Evolutionary conservation across 2,888 invertebrate genomes (phyloP).

Genomic region (Nasonovia ribisnigri): DNA sequence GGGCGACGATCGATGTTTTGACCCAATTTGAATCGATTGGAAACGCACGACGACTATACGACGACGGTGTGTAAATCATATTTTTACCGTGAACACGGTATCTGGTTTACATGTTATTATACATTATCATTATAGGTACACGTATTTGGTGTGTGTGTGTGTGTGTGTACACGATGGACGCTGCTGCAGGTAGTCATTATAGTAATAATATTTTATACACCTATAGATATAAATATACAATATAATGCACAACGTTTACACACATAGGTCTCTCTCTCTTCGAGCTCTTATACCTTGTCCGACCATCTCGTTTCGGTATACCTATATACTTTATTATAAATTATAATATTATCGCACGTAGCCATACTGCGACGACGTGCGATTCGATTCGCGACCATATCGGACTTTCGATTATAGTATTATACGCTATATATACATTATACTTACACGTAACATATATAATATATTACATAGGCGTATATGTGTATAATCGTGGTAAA

Average conservation of each 20-base stretch:
- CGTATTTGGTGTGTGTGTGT: not conserved
- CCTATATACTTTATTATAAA: not conserved
- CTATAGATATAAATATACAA: not conserved
- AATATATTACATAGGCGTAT: not conserved
- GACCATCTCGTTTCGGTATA: not conserved
- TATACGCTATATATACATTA: not conserved
- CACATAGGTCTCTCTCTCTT: not conserved
- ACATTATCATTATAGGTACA: not conserved
- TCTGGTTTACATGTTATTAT: slow-evolving; percentile 46
- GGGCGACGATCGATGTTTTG: not conserved
- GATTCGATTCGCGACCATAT: not conserved
- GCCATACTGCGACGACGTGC: not conserved
- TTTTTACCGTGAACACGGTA: slow-evolving; percentile 41
- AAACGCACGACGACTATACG: slow-evolving; percentile 17
- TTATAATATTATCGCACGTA: not conserved
- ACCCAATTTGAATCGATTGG: slow-evolving; percentile 51
- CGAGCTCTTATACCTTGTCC: not conserved
- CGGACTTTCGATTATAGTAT: slow-evolving; percentile 3
- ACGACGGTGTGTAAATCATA: slow-evolving; percentile 34
- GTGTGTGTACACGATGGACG: not conserved
- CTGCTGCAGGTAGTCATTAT: slow-evolving; percentile 44
- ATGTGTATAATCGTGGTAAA: not conserved
- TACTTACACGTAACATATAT: not conserved
- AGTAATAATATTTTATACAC: not conserved
- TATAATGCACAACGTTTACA: not conserved